Base-by-base conservation (phyloP, 2,888 invertebrate species). In the Vandiemenella viatica region DNA sequence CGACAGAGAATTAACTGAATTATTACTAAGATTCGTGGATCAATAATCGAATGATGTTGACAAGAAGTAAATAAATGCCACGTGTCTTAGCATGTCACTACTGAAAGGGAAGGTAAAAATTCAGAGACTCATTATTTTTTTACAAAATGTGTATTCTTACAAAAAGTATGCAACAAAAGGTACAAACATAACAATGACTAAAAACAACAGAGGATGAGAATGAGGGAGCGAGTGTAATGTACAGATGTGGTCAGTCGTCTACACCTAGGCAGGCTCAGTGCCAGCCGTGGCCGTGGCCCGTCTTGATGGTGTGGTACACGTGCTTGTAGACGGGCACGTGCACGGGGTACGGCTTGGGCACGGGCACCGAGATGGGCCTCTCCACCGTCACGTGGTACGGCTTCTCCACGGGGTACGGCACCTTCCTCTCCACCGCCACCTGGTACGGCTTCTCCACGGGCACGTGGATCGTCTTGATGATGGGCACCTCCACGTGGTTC, bases 321-420 rank as follows among this genome's bases (percentile, higher is more conserved):
- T 50, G 50, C 43, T 54, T 54, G 44, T 54, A 52, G 10, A 54
- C 50, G 2, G 51, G 55, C 8, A 53, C 53, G 38, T 51, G 51
- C 5, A 55, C 51, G 4, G 51, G 53, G 41, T 53, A 55, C 6
- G 53, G 55, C 45, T 55, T 52, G 44, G 55, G 51, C 40, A 55
- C 52, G 20, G 51, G 48, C 2, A 52, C 46, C 6, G 47, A 40
- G 26, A 53, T 49, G 23, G 43, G 51, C 43, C 50, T 53, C 48
- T 51, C 47, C 5, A 82, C 79, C 48, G 75, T 75, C 18, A 80
- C 77, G 1, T 81, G 81, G 4, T 80, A 77, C 1, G 78, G 76
- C 58, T 80, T 81, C 52, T 80, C 73, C 49, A 75, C 75, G 0
- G 80, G 79, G 22, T 79, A 76, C 23, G 77, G 77, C 0, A 80